A percentile compares a stretch with the other conserved stretches of the same genome.
phyloP scores from a whole-genome alignment of 2,113 vertebrate genomes.

The Acanthochromis polyacanthus region DNA sequence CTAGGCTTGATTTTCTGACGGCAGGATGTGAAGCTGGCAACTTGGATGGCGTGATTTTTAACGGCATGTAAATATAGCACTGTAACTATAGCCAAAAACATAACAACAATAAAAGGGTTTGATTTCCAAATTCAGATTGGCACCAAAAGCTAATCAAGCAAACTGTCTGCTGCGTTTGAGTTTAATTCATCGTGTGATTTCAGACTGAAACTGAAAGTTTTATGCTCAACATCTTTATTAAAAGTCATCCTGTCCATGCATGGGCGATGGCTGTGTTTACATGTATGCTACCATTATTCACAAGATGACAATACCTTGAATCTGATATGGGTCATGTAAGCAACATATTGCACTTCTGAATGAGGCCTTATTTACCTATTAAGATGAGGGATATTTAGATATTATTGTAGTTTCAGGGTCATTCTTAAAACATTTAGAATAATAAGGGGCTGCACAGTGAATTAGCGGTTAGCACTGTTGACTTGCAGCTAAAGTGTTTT shows the following conservation, averaged over 20 bases:
- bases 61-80: constrained; percentile 11
- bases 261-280: not conserved
- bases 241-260: not conserved
- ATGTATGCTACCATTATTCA: not conserved
- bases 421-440: too few species aligned
- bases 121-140: constrained; percentile 8
- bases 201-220: not conserved
- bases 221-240: too few species aligned
- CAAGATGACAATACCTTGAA: too few species aligned
- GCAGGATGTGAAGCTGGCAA: not conserved
- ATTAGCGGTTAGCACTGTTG: too few species aligned
- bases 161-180: not conserved
- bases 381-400: too few species aligned
- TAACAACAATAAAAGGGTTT: not conserved
- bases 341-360: too few species aligned
- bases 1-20: constrained; percentile 29
- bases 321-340: too few species aligned
- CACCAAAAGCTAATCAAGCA: constrained; percentile 33
- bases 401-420: too few species aligned
- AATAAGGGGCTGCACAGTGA: too few species aligned
- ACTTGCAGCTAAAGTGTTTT: too few species aligned
- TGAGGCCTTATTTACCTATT: too few species aligned
- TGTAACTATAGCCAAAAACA: not conserved
- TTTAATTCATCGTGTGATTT: constrained; percentile 9
- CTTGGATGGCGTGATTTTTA: constrained; percentile 25